Evolutionary conservation across 2,888 invertebrate species (phyloP), one percentile per base, ranked within the genome.

Genomic region (Eledona agricola): DNA sequence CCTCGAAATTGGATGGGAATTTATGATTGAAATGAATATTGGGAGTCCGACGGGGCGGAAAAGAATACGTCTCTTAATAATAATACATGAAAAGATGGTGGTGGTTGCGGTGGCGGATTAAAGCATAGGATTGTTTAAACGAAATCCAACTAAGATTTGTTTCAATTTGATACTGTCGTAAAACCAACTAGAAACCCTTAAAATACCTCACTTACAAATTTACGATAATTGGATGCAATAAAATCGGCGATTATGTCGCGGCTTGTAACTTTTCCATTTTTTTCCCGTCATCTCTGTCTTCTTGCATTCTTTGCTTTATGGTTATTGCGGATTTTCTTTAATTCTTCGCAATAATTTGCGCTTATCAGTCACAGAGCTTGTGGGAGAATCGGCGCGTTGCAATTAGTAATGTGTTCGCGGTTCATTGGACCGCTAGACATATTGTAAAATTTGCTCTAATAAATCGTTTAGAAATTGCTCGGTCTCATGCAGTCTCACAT

Each of bases 11-110:
- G 75, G 73, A 75, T 74, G 74, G 72, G 70, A 76, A 76, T 74
- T 76, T 76, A 72, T 71, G 73, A 77, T 76, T 74, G 75, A 73
- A 75, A 77, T 75, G 75, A 76, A 77, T 75, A 76, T 76, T 72
- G 73, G 57, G 43, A 37, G 47, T 47, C 55, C 50, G 46, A 55
- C 66, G 66, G 63, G 64, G 65, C 67, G 64, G 70, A 71, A 72
- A 72, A 72, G 71, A 72, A 72, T 73, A 71, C 70, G 71, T 60
- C 60, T 67, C 67, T 71, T n/a, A n/a, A n/a, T n/a, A 70, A 69
- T 71, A 70, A 70, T 70, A 70, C 65, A 68, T 68, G 66, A 66
- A 67, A 67, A 66, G 43, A 43, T 38, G 23, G 17, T 10, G 25
- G 23, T 22, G 26, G 26, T 10, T n/a, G n/a, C n/a, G n/a, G n/a